Evolutionary conservation across 53 echinoderm and acorn worm genomes (phyloP).

Genomic region (Echinarachnius parma): DNA sequence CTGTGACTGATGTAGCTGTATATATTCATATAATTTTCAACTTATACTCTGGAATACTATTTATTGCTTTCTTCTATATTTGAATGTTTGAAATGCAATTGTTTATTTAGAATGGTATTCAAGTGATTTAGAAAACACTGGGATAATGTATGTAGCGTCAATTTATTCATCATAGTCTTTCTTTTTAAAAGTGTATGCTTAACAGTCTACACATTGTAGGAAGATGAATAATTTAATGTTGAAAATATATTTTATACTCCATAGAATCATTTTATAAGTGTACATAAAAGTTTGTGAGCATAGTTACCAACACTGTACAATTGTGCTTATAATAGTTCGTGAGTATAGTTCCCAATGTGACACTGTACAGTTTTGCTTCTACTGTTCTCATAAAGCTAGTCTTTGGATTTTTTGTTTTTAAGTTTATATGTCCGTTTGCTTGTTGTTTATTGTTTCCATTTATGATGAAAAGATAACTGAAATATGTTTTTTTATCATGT

Average conservation of each 20-base stretch:
- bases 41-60: slow-evolving; percentile 35
- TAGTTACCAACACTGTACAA: neutral
- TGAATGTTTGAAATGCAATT: too few relatives aligned
- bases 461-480: too few relatives aligned
- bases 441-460: too few relatives aligned
- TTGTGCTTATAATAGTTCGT: too few relatives aligned
- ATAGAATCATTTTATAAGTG: slow-evolving; percentile 31
- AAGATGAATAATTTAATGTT: neutral
- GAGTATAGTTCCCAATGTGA: too few relatives aligned
- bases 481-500: too few relatives aligned
- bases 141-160: neutral
- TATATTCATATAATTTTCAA: slow-evolving; percentile 34
- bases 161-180: slow-evolving; percentile 31
- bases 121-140: neutral
- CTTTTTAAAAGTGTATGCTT: slow-evolving; percentile 22
- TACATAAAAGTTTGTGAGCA: slow-evolving; percentile 10
- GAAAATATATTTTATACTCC: slow-evolving; percentile 31
- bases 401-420: too few relatives aligned
- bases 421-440: too few relatives aligned
- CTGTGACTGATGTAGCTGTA: slow-evolving; percentile 27
- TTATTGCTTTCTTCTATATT: slow-evolving; percentile 35
- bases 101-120: slow-evolving; percentile 1
- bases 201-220: slow-evolving; percentile 3
- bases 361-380: too few relatives aligned
- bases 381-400: too few relatives aligned